Conservation (phyloP, 2,113 vertebrate genomes). For the Poeciliopsis retropinna region DNA sequence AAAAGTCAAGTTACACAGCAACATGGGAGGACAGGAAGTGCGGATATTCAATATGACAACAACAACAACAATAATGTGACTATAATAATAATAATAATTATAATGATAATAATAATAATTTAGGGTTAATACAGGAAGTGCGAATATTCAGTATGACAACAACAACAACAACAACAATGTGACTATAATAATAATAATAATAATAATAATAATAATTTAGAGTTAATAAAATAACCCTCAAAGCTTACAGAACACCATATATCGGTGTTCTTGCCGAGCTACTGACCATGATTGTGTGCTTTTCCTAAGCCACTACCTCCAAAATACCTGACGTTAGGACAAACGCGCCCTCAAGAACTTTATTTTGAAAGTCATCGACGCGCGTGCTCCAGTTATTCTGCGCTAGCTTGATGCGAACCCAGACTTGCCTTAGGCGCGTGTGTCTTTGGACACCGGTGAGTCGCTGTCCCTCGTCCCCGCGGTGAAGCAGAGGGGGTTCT, state of each 20-base stretch:
- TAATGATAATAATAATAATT: neutral
- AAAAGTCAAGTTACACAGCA: neutral
- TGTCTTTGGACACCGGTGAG: conserved; percentile 48
- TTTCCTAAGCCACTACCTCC: too few species aligned
- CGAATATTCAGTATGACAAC: too few species aligned
- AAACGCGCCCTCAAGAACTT: neutral
- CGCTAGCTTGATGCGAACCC: neutral
- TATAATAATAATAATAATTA: neutral
- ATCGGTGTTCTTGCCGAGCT: too few species aligned
- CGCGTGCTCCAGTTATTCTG: neutral
- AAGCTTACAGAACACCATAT: too few species aligned
- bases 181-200: too few species aligned
- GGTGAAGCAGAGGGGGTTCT: neutral
- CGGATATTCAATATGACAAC: neutral
- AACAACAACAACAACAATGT: too few species aligned
- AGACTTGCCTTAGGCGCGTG: conserved; percentile 25
- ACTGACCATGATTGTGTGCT: too few species aligned
- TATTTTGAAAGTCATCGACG: conserved; percentile 37
- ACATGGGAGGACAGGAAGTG: neutral
- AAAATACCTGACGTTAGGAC: neutral
- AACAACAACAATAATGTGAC: neutral
- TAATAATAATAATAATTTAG: too few species aligned
- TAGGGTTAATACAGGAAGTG: too few species aligned
- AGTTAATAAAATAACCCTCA: too few species aligned
- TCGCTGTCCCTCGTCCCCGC: conserved; percentile 17